Conservation (phyloP, 2,113 vertebrate species). For the Rostratula benghalensis region DNA sequence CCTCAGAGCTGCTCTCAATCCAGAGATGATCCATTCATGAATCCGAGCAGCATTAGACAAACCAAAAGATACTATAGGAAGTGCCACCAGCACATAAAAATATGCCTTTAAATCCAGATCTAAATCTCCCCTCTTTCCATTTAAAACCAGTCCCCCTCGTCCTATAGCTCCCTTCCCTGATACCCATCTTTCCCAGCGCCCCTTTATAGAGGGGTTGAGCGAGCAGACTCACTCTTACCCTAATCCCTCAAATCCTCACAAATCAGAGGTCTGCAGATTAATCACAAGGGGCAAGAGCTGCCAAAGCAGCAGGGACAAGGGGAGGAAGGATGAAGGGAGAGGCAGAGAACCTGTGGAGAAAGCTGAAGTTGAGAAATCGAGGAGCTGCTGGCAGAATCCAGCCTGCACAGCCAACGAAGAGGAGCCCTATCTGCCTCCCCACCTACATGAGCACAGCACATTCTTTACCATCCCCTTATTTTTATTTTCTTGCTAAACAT, state of each 20-base stretch:
- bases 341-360: not conserved
- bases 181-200: too few relatives aligned
- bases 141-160: too few relatives aligned
- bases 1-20: too few relatives aligned
- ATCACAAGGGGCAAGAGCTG: not conserved
- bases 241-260: not conserved
- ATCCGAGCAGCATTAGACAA: too few relatives aligned
- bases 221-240: not conserved
- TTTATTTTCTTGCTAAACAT: not conserved
- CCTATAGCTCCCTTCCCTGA: too few relatives aligned
- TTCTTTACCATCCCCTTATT: not conserved
- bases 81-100: too few relatives aligned
- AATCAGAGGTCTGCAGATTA: not conserved
- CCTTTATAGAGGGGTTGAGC: too few relatives aligned
- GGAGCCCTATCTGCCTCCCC: not conserved
- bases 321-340: not conserved
- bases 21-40: too few relatives aligned
- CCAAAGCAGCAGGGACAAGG: not conserved
- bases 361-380: not conserved
- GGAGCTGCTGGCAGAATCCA: not conserved
- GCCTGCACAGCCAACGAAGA: not conserved
- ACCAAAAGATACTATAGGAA: too few relatives aligned
- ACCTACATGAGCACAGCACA: fast-evolving
- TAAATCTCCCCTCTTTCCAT: too few relatives aligned
- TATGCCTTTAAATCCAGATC: too few relatives aligned